A percentile compares a stretch with the other conserved stretches of the same genome.
Conservation (phyloP, 1,140 invertebrate genomes). For the Drosophila rhopaloa region DNA sequence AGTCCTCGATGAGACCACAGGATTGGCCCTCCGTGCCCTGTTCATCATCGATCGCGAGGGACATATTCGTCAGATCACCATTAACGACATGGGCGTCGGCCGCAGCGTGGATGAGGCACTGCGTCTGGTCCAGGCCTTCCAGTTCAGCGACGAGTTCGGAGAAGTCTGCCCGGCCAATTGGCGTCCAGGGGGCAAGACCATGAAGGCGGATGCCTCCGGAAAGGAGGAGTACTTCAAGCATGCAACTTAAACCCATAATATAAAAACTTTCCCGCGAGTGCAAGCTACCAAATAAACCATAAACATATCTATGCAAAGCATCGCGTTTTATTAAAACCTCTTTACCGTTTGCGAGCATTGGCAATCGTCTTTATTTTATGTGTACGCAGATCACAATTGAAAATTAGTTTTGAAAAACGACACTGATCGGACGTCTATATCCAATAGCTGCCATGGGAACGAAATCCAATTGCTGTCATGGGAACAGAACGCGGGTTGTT, state of each 20-base stretch:
- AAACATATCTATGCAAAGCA: too few species aligned
- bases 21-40: slow-evolving; percentile 96
- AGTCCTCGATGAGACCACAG: slow-evolving; percentile 95
- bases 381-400: too few species aligned
- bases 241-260: slow-evolving; percentile 20
- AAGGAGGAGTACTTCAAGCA: slow-evolving; percentile 54
- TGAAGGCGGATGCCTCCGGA: slow-evolving; percentile 16
- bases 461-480: too few species aligned
- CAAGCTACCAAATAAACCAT: slow-evolving; percentile 21
- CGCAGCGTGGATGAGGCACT: slow-evolving; percentile 96
- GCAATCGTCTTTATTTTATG: too few species aligned
- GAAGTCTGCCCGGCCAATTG: slow-evolving; percentile 98
- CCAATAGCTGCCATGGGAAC: too few species aligned
- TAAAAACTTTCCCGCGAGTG: slow-evolving; percentile 1
- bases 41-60: slow-evolving; percentile 98
- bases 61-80: slow-evolving; percentile 96
- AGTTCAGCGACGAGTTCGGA: slow-evolving; percentile 96
- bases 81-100: slow-evolving; percentile 99
- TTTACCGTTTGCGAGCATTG: too few species aligned
- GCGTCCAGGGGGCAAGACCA: slow-evolving; percentile 88
- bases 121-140: slow-evolving; percentile 97
- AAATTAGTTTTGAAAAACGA: too few species aligned
- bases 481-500: too few species aligned
- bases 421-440: too few species aligned
- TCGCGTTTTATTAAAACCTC: too few species aligned